Evolutionary conservation across 1,140 invertebrate genomes (phyloP), one percentile per base, ranked within the genome.

Genomic region (Parapsyche elsis): DNA sequence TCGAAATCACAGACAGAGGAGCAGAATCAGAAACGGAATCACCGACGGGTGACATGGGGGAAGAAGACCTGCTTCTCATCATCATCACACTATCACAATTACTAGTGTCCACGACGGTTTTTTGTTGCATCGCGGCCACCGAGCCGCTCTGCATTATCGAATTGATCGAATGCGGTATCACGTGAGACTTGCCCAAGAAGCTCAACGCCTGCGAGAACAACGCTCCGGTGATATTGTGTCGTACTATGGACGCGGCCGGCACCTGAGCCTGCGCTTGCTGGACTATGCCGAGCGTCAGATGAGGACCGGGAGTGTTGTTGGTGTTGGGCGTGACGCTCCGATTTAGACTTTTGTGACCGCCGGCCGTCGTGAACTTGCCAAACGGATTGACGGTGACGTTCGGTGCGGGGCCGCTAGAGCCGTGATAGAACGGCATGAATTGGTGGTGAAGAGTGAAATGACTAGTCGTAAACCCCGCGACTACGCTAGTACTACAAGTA

Each of bases 381-480:
- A 86, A 87, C 81, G 90, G 90, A 86, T 90, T 91, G 80, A 91
- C 91, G 81, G 90, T 91, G 67, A 91, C 91, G 86, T 91, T 91
- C 82, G 90, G 90, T 80, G 90, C 90, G 78, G 87, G 86, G 44
- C 86, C 78, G 57, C 78, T 79, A 24, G 77, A 73, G 21, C 80
- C 76, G 38, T 80, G 80, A 80, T 80, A 81, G 49, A 81, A 81
- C 67, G 79, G 67, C 49, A 80, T 81, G 76, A 82, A 77, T 70
- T 81, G 78, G 71, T 80, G 83, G 74, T 80, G 71, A 70, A 78
- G 79, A 76, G 81, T 80, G 21, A 80, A 75, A 67, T 80, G 57
- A 76, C 61, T 44, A 71, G 74, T 49, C 16, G 79, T 76, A 76
- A 61, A 79, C 71, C 78, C 78, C 64, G 81, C 30, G 57, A 77